Evolutionary conservation across 2,797 vertebrate species (phyloP), one percentile per base, ranked within the genome.

Genomic region (Pseudotriccus pelzelni): DNA sequence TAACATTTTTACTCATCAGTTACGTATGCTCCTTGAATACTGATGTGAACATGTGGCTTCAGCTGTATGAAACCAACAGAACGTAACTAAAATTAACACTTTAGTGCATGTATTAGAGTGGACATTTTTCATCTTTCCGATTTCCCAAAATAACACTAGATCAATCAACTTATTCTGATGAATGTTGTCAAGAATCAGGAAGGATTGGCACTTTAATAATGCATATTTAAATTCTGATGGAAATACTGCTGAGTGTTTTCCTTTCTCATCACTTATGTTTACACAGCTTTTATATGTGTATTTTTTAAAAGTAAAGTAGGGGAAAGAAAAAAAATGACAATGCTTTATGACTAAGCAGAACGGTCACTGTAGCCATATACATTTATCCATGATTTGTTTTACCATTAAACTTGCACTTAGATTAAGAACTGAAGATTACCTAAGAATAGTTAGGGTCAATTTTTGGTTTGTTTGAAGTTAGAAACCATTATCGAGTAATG

Each of bases 1-100:
- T 49, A 81, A 67, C 43, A 62, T 89, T 95, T 93, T 91, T 59
- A 75, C 10, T 93, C 32, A 39, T 56, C 79, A 89, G n/a, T 89
- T 90, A 63, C 39, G 5, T 36, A 86, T 81, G 24, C 27, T 86
- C 9, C 37, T 85, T 92, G 24, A 91, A 82, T 25, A 28, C 9
- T 77, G 49, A 82, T 62, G 30, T 59, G 70, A 80, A 68, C n/a
- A 63, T 39, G 13, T 14, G 22, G 41, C 46, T 89, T 93, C 21
- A 64, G 62, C 36, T 84, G 89, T 52, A 78, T 17, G 27, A 90
- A 90, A 88, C 8, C 18, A 80, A 37, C 25, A 58, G 32, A 59
- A 28, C 3, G 50, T 78, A 27, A 62, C 6, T 59, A 62, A 83
- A 62, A 59, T 79, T 52, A 78, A 12, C 6, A 36, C 41, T 89